These are phyloP conservation scores for Cydia pomonella DNA, from an alignment of 1,140 invertebrate genomes.

Conservation along the genomic window DNA sequence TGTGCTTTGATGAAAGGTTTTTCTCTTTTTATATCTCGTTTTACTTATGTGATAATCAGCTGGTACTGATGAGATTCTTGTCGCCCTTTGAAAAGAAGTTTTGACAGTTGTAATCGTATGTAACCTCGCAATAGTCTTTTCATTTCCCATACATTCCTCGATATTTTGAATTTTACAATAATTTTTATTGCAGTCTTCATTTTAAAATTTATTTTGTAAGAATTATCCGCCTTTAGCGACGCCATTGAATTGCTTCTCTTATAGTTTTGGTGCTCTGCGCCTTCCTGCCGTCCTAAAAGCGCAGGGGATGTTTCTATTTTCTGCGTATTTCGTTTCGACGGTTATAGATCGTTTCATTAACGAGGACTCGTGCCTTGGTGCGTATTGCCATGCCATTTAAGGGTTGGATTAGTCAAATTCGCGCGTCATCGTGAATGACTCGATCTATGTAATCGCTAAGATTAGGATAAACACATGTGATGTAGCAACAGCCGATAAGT, in stretches of 20 bases:
- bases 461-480: slow-evolving; percentile 16
- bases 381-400: no score
- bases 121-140: slow-evolving; percentile 34
- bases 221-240: slow-evolving; percentile 37
- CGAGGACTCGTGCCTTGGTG: no score
- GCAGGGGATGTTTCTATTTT: slow-evolving; percentile 25
- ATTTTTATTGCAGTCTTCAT: slow-evolving; percentile 15
- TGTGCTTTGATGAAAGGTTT: not conserved
- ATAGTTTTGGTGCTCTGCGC: slow-evolving; percentile 36
- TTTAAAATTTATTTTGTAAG: slow-evolving; percentile 1
- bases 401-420: no score
- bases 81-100: not conserved
- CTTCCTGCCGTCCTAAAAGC: not conserved
- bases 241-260: slow-evolving; percentile 35
- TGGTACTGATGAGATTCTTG: not conserved
- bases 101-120: slow-evolving; percentile 19
- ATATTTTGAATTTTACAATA: slow-evolving; percentile 17
- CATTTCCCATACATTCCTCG: slow-evolving; percentile 37
- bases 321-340: not conserved
- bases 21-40: not conserved
- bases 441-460: no score
- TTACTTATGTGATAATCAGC: not conserved
- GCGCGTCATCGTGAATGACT: no score
- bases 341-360: no score
- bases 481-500: slow-evolving; percentile 35